These are phyloP conservation scores for Ptilonorhynchus violaceus DNA, from an alignment of 2,113 vertebrate genomes.

Conservation along the genomic window DNA sequence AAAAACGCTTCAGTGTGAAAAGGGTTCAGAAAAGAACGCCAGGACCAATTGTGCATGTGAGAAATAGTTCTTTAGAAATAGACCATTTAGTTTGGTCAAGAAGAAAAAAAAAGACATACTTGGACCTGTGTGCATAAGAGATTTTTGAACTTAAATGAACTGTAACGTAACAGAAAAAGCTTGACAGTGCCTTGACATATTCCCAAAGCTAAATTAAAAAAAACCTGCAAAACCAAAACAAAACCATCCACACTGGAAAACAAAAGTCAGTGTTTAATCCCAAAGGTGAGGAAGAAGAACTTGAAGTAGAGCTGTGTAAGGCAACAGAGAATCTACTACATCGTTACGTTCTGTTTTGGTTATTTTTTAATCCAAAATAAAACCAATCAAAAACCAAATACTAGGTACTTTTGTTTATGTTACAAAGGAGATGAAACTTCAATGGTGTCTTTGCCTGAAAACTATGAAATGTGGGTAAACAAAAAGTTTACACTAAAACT, in stretches of 20 bases:
- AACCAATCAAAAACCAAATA: neutral
- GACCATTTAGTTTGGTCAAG: neutral
- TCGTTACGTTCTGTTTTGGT: accelerated
- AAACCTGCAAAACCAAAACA: neutral
- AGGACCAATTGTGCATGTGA: neutral
- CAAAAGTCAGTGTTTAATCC: neutral
- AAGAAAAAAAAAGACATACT: neutral
- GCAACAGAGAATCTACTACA: neutral
- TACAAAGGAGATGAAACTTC: neutral
- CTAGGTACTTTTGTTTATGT: neutral
- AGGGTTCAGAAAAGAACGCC: neutral
- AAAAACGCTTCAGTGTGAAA: neutral
- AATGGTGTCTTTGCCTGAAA: neutral
- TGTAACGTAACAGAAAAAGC: neutral
- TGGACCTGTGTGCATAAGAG: neutral
- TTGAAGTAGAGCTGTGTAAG: neutral
- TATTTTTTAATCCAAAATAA: neutral
- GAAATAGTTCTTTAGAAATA: neutral
- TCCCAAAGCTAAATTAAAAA: neutral
- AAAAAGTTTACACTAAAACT: neutral
- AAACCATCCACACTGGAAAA: neutral
- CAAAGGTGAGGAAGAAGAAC: neutral
- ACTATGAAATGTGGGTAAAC: neutral
- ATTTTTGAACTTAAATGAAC: neutral
- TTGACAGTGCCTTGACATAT: neutral